Evolutionary conservation across 2,888 invertebrate species (phyloP).

Genomic region (Hirtodrosophila trivittata): DNA sequence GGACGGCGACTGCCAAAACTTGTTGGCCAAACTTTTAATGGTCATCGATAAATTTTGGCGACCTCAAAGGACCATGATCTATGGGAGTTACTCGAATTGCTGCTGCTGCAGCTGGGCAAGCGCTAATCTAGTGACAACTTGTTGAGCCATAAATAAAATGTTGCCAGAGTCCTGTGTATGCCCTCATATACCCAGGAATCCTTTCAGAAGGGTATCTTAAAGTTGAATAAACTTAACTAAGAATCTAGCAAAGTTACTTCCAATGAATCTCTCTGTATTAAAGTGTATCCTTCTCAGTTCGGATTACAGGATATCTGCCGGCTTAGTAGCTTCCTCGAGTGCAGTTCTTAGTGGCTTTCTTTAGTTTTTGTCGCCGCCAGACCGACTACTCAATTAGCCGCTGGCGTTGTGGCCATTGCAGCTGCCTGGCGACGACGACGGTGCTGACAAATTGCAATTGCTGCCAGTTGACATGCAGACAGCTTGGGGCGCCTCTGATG

Average conservation of each 20-base stretch:
- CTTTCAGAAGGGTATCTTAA: too few relatives aligned
- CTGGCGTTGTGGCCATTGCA: conserved; percentile 52
- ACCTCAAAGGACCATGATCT: conserved; percentile 35
- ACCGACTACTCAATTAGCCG: conserved; percentile 65
- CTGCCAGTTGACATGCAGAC: conserved; percentile 56
- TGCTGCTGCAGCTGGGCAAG: conserved; percentile 27
- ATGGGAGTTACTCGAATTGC: conserved; percentile 36
- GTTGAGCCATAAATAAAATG: conserved; percentile 73
- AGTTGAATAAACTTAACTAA: too few relatives aligned
- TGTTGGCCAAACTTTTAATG: conserved; percentile 65
- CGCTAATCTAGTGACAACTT: conserved; percentile 74
- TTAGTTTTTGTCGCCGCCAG: conserved; percentile 40
- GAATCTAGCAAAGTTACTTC: too few relatives aligned
- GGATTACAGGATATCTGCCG: too few relatives aligned
- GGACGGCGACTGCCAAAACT: conserved; percentile 17
- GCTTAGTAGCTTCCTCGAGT: too few relatives aligned
- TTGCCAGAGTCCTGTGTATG: too few relatives aligned
- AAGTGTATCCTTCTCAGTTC: too few relatives aligned
- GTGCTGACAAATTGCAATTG: conserved; percentile 76
- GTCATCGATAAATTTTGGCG: conserved; percentile 59
- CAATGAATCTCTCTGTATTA: too few relatives aligned
- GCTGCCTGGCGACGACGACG: conserved; percentile 42
- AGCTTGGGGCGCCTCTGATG: conserved; percentile 2
- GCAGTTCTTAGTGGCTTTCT: conserved; percentile 14
- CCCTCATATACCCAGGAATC: too few relatives aligned